Evolutionary conservation across 1,140 invertebrate genomes (phyloP).

Genomic region (Apis florea): DNA sequence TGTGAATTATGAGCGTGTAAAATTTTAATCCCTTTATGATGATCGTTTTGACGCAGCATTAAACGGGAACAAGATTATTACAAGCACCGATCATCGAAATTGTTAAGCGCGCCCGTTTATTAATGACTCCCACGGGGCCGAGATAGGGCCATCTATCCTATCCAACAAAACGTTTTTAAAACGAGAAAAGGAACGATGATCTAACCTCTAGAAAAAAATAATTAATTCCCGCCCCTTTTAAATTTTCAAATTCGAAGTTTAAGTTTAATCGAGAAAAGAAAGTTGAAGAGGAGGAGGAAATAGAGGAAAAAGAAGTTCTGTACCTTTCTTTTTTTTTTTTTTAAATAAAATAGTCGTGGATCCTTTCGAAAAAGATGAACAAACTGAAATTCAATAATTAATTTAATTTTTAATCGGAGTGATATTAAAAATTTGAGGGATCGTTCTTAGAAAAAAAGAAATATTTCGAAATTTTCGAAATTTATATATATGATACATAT

Average conservation of each 20-base stretch:
- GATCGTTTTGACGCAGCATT: constrained; percentile 47
- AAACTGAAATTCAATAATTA: too few species aligned
- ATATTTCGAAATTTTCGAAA: too few species aligned
- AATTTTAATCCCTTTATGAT: constrained; percentile 49
- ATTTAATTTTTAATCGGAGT: too few species aligned
- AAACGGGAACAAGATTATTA: constrained; percentile 52
- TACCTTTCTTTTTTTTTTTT: too few species aligned
- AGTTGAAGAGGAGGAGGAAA: too few species aligned
- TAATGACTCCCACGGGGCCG: constrained; percentile 22
- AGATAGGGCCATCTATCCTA: background rate
- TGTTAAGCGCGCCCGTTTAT: constrained; percentile 41
- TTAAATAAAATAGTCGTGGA: too few species aligned
- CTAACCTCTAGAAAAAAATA: background rate
- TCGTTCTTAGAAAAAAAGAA: too few species aligned
- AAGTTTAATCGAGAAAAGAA: too few species aligned
- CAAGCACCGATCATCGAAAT: constrained; percentile 45
- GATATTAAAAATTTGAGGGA: too few species aligned
- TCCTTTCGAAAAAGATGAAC: too few species aligned
- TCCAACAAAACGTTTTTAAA: background rate
- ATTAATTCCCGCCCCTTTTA: background rate
- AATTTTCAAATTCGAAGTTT: background rate
- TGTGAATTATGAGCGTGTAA: constrained; percentile 38
- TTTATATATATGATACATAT: background rate
- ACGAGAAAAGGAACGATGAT: background rate
- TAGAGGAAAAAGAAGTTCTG: too few species aligned